Evolutionary conservation across 2,113 vertebrate genomes (phyloP), one percentile per base, ranked within the genome.

Genomic region (Neolamprologus sp.): DNA sequence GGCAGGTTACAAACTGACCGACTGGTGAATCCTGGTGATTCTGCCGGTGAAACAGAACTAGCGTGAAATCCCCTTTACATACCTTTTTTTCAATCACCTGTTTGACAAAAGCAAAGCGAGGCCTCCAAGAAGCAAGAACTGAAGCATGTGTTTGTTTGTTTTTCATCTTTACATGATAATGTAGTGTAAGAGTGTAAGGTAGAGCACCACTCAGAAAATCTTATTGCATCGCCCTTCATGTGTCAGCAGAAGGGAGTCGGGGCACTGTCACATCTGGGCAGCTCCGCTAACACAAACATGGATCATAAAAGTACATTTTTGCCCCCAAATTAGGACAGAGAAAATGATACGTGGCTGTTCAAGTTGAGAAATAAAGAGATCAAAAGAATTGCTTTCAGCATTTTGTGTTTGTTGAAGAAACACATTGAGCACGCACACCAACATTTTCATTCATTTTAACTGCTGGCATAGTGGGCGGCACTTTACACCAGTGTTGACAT

Each of bases 171-270:
- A 89, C 23, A 81, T 75, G 31, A 40, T 68, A 68, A 68, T 68
- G 49, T 47, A 90, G 85, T 81, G 26, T 51, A 79, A 71, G 68
- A 84, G 55, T 91, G 75, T 84, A 82, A 92, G 91, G 60, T 81
- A 65, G 91, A 95, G 94, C 95, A 95, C 91, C 94, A 94, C 86
- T 91, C 87, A 85, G 17, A 90, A 87, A 58, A 91, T 79, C 83
- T 94, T 95, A 94, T 94, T 95, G 91, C 89, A 83, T 84, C 9
- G 3, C 63, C 85, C 84, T 85, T 86, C 86, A 81, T 78, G 37
- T 42, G 23, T 82, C n/a, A 82, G 35, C 53, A 82, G 80, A 85
- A 71, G 75, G 83, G 55, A 65, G 51, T 83, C 12, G 28, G 57
- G 88, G 47, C 63, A 40, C 31, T 53, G 49, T 47, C 80, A 86